Conservation (phyloP, 2,888 invertebrate genomes). For the Pherbina coryleti region DNA sequence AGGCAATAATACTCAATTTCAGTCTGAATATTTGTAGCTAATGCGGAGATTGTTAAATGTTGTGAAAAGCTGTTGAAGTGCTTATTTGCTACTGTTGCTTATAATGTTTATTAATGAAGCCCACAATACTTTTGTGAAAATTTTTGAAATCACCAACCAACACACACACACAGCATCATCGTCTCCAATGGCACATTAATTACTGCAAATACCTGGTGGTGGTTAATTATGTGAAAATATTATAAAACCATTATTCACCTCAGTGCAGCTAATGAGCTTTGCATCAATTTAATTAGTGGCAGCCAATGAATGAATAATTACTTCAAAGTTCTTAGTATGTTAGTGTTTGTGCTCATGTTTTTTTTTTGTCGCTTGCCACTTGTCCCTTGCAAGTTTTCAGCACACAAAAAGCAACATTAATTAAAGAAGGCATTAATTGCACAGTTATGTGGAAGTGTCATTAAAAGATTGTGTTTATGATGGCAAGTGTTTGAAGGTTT, state of each 20-base stretch:
- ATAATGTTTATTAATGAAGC: not conserved
- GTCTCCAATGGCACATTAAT: not conserved
- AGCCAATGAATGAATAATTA: not conserved
- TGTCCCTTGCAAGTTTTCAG: too few species aligned
- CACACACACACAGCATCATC: not conserved
- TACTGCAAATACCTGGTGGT: not conserved
- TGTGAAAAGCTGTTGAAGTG: slow-evolving; percentile 14
- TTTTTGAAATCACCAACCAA: not conserved
- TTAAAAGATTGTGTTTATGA: too few species aligned
- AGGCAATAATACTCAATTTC: not conserved
- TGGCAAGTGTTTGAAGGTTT: too few species aligned
- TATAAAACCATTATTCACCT: not conserved
- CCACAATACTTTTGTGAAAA: too few species aligned
- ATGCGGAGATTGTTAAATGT: slow-evolving; percentile 22
- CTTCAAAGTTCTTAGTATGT: too few species aligned
- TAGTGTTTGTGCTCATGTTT: too few species aligned
- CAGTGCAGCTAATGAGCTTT: slow-evolving; percentile 2
- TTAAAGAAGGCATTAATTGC: too few species aligned
- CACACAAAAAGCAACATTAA: too few species aligned
- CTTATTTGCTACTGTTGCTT: not conserved
- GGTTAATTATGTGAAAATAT: slow-evolving; percentile 18
- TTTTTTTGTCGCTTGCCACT: too few species aligned
- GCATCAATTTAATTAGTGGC: not conserved
- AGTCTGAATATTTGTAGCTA: not conserved
- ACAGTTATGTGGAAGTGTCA: too few species aligned